Percentiles rank a stretch among this genome's conserved stretches.
Conservation (phyloP, 1,140 invertebrate genomes). For the Andricus grossulariae region DNA sequence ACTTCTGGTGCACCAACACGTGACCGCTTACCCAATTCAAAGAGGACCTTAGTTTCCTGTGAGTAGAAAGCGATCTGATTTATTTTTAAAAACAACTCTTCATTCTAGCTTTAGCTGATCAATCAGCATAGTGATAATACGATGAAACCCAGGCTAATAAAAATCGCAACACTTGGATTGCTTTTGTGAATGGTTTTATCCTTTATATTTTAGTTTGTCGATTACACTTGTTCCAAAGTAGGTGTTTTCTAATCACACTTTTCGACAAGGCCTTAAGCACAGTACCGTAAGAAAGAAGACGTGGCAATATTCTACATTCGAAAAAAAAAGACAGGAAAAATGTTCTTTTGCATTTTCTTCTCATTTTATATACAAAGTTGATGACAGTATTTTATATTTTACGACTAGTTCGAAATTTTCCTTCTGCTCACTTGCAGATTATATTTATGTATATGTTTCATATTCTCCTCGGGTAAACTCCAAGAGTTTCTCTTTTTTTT, state of each 20-base stretch:
- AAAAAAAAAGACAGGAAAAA: conserved; percentile 17
- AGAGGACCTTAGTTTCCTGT: too few relatives aligned
- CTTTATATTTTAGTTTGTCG: conserved; percentile 34
- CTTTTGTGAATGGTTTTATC: too few relatives aligned
- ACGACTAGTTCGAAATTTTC: conserved; percentile 40
- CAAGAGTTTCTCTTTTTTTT: conserved; percentile 40
- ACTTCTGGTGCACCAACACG: too few relatives aligned
- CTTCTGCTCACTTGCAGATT: conserved; percentile 20
- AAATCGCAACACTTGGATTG: too few relatives aligned
- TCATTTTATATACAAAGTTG: conserved; percentile 57
- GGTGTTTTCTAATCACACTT: conserved; percentile 44
- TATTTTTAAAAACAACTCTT: too few relatives aligned
- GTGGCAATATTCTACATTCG: conserved; percentile 61
- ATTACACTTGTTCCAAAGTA: conserved; percentile 27
- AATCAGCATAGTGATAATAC: too few relatives aligned
- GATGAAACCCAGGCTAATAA: too few relatives aligned
- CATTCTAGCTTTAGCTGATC: too few relatives aligned
- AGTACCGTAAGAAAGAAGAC: conserved; percentile 45
- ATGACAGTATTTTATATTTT: conserved; percentile 66
- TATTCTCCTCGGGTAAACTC: conserved; percentile 14
- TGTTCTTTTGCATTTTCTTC: conserved; percentile 42
- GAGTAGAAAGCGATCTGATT: too few relatives aligned
- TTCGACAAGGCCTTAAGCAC: conserved; percentile 56
- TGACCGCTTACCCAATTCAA: too few relatives aligned
- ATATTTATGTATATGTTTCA: conserved; percentile 47